Evolutionary conservation across 2,113 vertebrate species (phyloP), one percentile per base, ranked within the genome.

Genomic region (Buteo buteo): DNA sequence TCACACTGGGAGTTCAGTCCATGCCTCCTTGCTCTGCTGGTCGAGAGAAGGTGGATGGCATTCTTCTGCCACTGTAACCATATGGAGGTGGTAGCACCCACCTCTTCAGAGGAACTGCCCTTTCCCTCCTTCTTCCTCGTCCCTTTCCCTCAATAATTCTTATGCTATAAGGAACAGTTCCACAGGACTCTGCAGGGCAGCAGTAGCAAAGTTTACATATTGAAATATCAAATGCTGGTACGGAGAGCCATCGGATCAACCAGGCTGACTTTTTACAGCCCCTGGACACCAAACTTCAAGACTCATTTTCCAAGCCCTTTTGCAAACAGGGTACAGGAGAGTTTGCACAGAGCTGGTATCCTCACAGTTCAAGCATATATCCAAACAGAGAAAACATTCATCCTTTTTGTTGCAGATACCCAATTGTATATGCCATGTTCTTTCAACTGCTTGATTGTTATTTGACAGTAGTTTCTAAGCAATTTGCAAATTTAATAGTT

Each of bases 401-500:
- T 86, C 36, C 34, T 96, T 91, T 94, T 91, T 88, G 69, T 81
- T 93, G 85, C 73, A 97, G 86, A 90, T 82, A 71, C 69, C 67
- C 88, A 4, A 64, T 22, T 84, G 73, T 42, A 76, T 65, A 69
- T 76, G 88, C 58, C 79, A 80, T 94, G 57, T 96, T 97, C 91
- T 96, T 96, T 94, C 92, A 96, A 91, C 92, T 90, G 57, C 97
- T 97, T 98, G 96, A 98, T 97, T 98, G 96, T 69, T 88, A 84
- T 95, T 98, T 98, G 97, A 97, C 97, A 96, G 94, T 86, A 80
- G 86, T 97, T 98, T 97, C 94, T 83, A 94, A 97, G 94, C 91
- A 97, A 97, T 95, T 97, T 96, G 95, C 94, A 98, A 97, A 98
- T 96, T 95, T 97, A 91, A 96, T 93, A 96, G 94, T 95, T 97